Evolutionary conservation across 2,113 vertebrate species (phyloP), one percentile per base, ranked within the genome.

Genomic region (Pollimyrus isidori): DNA sequence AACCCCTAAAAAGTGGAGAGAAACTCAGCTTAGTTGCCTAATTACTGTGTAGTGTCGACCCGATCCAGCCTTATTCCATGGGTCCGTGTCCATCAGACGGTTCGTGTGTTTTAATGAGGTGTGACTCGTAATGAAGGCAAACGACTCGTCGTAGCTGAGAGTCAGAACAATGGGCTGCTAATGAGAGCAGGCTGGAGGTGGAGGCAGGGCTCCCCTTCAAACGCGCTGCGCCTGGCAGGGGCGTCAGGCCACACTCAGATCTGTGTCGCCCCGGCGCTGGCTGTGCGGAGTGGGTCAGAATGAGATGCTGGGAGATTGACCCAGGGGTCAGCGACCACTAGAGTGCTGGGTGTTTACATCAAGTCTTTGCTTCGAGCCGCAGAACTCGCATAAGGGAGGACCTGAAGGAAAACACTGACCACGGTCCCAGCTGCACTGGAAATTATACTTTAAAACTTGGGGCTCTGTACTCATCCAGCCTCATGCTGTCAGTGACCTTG

Each of bases 81-180:
- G 82, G 52, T 73, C 84, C 52, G 45, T 19, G 90, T 88, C 82
- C 88, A 80, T 88, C 89, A 30, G 87, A 53, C 50, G 11, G 80
- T 87, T 88, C 49, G 69, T 86, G 86, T 86, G 84, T 92, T 94
- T 93, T 95, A 96, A 95, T 94, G 95, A 96, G 95, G 89, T 84
- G 88, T 88, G 88, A 88, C 88, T 93, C 91, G 89, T 95, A 92
- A 95, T 92, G 92, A 94, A 92, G 93, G 92, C 89, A 91, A 92
- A 92, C 90, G 90, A 87, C 90, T 91, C 87, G 88, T 73, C 88
- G 92, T 73, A 91, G 91, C 91, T 87, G 88, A 91, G 92, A 91
- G 90, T 88, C 88, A 87, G 90, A 65, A 91, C 88, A 89, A 90
- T 86, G 91, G 85, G 85, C 87, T 53, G 89, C n/a, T 91, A 92